Evolutionary conservation across 2,797 vertebrate species (phyloP), one percentile per base, ranked within the genome.

Genomic region (Toxotes lorentzi): DNA sequence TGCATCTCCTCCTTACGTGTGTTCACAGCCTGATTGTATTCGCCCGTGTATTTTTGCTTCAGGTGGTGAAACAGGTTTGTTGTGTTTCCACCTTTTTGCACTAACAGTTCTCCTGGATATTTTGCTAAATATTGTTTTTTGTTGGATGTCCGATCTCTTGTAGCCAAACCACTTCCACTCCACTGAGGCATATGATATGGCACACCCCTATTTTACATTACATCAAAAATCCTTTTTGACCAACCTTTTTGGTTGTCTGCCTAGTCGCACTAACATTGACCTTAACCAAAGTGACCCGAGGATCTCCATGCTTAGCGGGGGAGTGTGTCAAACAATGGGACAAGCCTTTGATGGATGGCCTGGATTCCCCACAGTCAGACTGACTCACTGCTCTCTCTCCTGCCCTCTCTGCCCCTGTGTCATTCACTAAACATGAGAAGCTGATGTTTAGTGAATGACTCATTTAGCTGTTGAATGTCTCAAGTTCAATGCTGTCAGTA

Each of bases 371-470:
- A 27, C 13, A 27, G 72, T 70, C 50, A 60, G 50, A 66, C 34
- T 53, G 34, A 61, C 63, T 19, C 24, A 41, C 11, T 45, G 0
- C 19, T 66, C 30, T 63, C 62, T 57, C 45, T 71, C 12, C 35
- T 77, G 56, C 50, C 68, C 81, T 83, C 81, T 83, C 30, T 80
- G 59, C 40, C 60, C 59, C 34, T 4, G 32, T 57, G 73, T 76
- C 73, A 27, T 38, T 75, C 51, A 41, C 71, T 30, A 4, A 86
- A 71, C 53, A 58, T 24, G 47, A 73, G 41, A 40, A 27, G 19
- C 53, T 83, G 5, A 70, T 40, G 58, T 81, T n/a, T n/a, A n/a
- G n/a, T n/a, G n/a, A n/a, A n/a, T n/a, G n/a, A n/a, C n/a, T 56
- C n/a, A 30, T 63, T 68, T 63, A 30, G 13, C 24, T 56, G 11